These are phyloP conservation scores for Tipula vernalis DNA, from an alignment of 2,888 invertebrate genomes.

Conservation along the genomic window DNA sequence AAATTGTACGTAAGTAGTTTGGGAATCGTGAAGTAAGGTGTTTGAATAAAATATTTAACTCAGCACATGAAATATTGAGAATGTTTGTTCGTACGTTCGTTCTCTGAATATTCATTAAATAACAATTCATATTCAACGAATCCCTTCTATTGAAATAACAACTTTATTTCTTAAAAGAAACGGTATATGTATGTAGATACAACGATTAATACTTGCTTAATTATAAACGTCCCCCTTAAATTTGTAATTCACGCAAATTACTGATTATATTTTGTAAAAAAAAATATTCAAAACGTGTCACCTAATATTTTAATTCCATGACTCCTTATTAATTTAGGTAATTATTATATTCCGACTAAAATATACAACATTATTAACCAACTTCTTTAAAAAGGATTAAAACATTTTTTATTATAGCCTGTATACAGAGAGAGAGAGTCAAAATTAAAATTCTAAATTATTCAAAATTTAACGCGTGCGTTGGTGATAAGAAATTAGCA, in stretches of 20 bases:
- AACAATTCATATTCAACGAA: too few species aligned
- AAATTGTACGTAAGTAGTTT: too few species aligned
- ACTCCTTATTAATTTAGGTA: neutral
- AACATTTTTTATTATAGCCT: neutral
- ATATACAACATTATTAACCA: neutral
- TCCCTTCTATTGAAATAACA: too few species aligned
- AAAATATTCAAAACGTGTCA: neutral
- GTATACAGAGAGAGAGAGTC: neutral
- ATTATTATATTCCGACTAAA: neutral
- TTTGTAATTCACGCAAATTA: neutral
- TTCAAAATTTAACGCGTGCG: neutral
- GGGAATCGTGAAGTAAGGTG: too few species aligned
- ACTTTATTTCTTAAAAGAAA: too few species aligned
- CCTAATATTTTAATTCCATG: neutral
- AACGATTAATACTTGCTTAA: neutral
- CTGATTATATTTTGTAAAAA: neutral
- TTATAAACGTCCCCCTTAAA: neutral
- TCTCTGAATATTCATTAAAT: too few species aligned
- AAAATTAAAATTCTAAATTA: neutral
- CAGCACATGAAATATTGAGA: too few species aligned
- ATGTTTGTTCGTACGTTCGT: too few species aligned
- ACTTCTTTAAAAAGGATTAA: neutral
- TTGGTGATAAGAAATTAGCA: neutral
- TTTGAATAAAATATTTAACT: too few species aligned
- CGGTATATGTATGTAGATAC: neutral